Base-by-base conservation (phyloP, 2,888 invertebrate species). In the Eristalis pertinax region DNA sequence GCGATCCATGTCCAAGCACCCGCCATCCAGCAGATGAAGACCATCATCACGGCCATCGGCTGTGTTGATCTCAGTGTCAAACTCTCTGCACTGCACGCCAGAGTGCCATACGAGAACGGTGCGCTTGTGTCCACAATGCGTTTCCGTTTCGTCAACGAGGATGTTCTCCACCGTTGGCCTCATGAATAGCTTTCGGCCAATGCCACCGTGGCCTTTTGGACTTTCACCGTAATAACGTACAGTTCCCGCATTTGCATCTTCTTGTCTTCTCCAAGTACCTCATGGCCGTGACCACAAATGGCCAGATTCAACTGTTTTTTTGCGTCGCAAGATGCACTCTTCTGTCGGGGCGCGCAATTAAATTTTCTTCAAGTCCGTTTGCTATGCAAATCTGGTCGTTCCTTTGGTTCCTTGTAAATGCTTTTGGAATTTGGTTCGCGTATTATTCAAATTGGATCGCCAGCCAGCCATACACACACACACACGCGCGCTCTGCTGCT, bases 221-320 rank as follows among this genome's bases (percentile, higher is more conserved):
- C 83, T 86, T 86, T 86, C 86, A 83, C 86, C 78, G 83, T 83
- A 86, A 86, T 86, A 83, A 86, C 83, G 83, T 79, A 43, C 74
- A 58, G 63, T 86, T 74, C 65, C 65, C 78, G 32, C 62, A 82
- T 78, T 85, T 85, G 69, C 78, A 84, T 75, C 38, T 58, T 24
- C 65, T 22, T 32, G 65, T 50, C 41, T 22, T 63, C 70, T 68
- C 26, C n/a, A 70, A 75, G 67, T 72, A 80, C 32, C 15, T 62
- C 69, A n/a, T 73, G 76, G 72, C 68, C 64, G 29, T 74, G 77
- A 73, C 60, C 77, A 70, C 82, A 77, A 82, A 82, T 70, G 70
- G 74, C 70, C 83, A 69, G 73, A 69, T 74, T 82, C 60, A 26
- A 64, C 43, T 26, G 26, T 26, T 2, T 78, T 64, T 50, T 56